phyloP scores from a whole-genome alignment of 2,888 invertebrate species.

The Drepanosiphum platanoidis region DNA sequence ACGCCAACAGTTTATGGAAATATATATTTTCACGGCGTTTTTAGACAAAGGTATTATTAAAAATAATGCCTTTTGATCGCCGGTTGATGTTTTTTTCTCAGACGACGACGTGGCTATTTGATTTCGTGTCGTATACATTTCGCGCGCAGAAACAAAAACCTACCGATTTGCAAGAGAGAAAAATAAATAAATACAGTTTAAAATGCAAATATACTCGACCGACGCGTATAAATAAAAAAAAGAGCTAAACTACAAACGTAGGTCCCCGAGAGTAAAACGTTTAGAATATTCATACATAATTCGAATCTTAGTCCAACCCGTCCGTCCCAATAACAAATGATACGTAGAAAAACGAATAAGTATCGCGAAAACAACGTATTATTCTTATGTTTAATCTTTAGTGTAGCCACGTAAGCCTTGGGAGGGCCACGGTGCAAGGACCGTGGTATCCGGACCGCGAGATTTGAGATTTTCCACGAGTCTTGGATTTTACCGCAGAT shows the following conservation, averaged over 20 bases:
- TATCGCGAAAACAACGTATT: too few relatives aligned
- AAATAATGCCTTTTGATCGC: not conserved
- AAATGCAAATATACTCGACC: not conserved
- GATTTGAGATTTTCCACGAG: too few relatives aligned
- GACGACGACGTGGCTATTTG: not conserved
- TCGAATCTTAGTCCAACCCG: not conserved
- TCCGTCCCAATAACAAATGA: not conserved
- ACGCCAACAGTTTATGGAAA: not conserved
- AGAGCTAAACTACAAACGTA: not conserved
- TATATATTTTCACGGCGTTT: constrained; percentile 3
- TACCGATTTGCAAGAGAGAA: too few relatives aligned
- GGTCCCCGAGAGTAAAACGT: not conserved
- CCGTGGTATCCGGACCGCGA: too few relatives aligned
- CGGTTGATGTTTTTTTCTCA: not conserved
- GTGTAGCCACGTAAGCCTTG: too few relatives aligned
- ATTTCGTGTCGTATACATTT: too few relatives aligned
- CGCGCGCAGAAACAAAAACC: too few relatives aligned
- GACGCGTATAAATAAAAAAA: not conserved
- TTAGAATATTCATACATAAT: not conserved
- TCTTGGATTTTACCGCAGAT: too few relatives aligned
- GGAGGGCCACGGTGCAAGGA: too few relatives aligned
- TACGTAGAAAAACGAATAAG: too few relatives aligned
- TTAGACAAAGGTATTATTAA: constrained; percentile 3
- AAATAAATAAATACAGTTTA: too few relatives aligned
- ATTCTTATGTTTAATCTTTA: too few relatives aligned